Evolutionary conservation across 2,888 invertebrate genomes (phyloP), one percentile per base, ranked within the genome.

Genomic region (Clanis bilineata): DNA sequence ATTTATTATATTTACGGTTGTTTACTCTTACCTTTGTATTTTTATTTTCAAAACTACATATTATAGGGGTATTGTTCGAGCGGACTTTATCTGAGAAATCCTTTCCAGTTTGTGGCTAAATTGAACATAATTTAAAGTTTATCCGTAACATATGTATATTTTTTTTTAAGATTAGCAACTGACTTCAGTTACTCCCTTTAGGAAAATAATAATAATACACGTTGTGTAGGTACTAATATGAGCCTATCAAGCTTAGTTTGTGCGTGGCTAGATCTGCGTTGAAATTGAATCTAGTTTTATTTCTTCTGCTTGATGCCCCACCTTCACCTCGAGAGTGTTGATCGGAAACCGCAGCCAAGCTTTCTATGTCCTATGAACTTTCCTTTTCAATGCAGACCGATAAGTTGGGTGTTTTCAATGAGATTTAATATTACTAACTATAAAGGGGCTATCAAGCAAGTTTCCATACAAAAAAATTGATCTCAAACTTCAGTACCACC

Each of bases 261-360:
- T n/a, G n/a, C n/a, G n/a, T n/a, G n/a, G n/a, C n/a, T n/a, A n/a
- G 22, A 44, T 3, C 44, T 21, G 22, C 2, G 22, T 21, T 44
- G 44, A 44, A 69, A 69, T 74, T 83, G 80, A 80, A 74, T 68
- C 71, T 69, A 69, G 74, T 82, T 80, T 83, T n/a, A n/a, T n/a
- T 81, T 81, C 79, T 68, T 65, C 62, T 58, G 62, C 61, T 60
- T 64, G 61, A n/a, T 63, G 67, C 64, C 64, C 59, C 66, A 66
- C 65, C 68, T 69, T 62, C 45, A 71, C 71, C 72, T 81, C 71
- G 86, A 85, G 86, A 87, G 85, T 79, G 76, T 77, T 74, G 72
- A 69, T 73, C 80, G 83, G 83, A 86, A 83, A 81, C 78, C 71
- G 64, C 79, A 77, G 76, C n/a, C n/a, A n/a, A n/a, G n/a, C 86